Evolutionary conservation across 2,888 invertebrate species (phyloP).

Genomic region (Holacanthella duospinosa): DNA sequence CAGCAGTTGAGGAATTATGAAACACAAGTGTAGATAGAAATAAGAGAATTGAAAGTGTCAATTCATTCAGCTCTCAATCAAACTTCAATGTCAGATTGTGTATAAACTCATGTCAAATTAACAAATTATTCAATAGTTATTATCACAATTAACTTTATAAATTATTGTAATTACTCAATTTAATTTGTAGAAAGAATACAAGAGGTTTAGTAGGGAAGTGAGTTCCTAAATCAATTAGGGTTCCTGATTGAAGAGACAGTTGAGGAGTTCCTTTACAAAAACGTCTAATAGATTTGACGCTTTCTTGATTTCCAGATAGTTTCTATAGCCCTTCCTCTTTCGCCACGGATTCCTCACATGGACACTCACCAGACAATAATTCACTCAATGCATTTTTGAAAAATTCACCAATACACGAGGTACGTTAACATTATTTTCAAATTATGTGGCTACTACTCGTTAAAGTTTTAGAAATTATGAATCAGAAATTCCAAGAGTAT

Average conservation of each 20-base stretch:
- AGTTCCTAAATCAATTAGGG: too few relatives aligned
- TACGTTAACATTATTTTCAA: background rate
- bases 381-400: background rate
- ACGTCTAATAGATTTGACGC: background rate
- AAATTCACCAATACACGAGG: background rate
- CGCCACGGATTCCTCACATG: background rate
- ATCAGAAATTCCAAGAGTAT: background rate
- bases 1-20: too few relatives aligned
- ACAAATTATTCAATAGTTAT: too few relatives aligned
- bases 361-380: background rate
- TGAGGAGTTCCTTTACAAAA: background rate
- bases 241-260: too few relatives aligned
- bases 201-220: too few relatives aligned
- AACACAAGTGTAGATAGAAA: background rate
- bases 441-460: background rate
- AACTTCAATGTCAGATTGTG: background rate
- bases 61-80: background rate
- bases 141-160: too few relatives aligned
- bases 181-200: too few relatives aligned
- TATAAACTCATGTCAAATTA: too few relatives aligned
- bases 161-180: too few relatives aligned
- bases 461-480: too few relatives aligned
- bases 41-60: background rate
- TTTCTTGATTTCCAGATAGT: background rate
- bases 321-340: background rate